Base-by-base conservation (phyloP, 23 tunicate genomes). In the Phallusia fumigata region DNA sequence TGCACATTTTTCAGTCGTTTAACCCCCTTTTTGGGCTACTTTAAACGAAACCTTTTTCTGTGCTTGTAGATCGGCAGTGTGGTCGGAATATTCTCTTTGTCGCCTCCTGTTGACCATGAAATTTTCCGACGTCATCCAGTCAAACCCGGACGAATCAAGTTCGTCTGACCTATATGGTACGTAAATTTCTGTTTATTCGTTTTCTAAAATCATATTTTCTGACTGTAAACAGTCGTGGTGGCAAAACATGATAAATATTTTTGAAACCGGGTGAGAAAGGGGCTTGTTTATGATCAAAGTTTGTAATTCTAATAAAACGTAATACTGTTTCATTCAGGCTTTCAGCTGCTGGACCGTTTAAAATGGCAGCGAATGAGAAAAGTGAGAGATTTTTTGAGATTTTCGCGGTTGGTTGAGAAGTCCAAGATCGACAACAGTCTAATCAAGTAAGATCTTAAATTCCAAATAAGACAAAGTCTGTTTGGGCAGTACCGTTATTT, bases 331-430 rank as follows among this genome's bases (percentile, higher is more conserved):
- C 52, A 13, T 65, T 16, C 77, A 81, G 84, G 30, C 30, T 45
- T 44, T 78, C 18, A 53, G 19, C 51, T 77, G 5, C 36, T 84
- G 82, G 88, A 84, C 22, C 74, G 78, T 58, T 77, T 84, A 44
- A 77, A 77, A 52, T 44, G 51, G 35, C 32, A 77, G 12, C 35
- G 52, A 30, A 52, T 84, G 12, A 8, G 19, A 2, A 84, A 77
- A 77, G 88, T 58, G 13, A 33, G 64, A 34, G 83, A 84, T 35
- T 45, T 84, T 35, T 35, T 40, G 33, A 77, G 44, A 15, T 84
- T 84, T 33, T 18, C 32, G 0, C 0, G 34, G 5, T 31, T 84
- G 51, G 88, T 84, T 47, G 52, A 58, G 58, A 64, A 49, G 26
- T 53, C 77, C 5, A 51, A 13, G 69, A 58, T 30, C 50, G 81